Conservation (phyloP, 2,888 invertebrate genomes). For the Pristionchus maxplancki region DNA sequence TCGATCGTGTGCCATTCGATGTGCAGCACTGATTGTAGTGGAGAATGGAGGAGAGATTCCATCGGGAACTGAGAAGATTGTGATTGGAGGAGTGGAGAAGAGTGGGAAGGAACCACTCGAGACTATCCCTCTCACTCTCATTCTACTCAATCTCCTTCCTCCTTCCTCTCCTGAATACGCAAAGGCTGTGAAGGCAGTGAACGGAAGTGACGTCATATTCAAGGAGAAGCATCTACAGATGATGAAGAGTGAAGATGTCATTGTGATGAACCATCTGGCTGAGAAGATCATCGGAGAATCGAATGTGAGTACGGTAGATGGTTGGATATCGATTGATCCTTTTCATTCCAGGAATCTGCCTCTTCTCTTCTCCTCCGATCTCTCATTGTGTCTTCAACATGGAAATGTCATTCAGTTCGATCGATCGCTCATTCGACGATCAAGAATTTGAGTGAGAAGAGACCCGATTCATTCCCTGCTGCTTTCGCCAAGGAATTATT, state of each 20-base stretch:
- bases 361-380: slow-evolving; percentile 30
- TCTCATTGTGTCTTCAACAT: slow-evolving; percentile 14
- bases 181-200: slow-evolving; percentile 15
- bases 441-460: neutral
- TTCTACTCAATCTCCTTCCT: slow-evolving; percentile 53
- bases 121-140: slow-evolving; percentile 57
- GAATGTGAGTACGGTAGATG: slow-evolving; percentile 8
- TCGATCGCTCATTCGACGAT: slow-evolving; percentile 2
- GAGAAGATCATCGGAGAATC: slow-evolving; percentile 1
- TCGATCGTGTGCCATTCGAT: slow-evolving; percentile 3
- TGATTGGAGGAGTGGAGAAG: slow-evolving; percentile 25
- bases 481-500: slow-evolving; percentile 13
- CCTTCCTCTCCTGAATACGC: slow-evolving; percentile 3
- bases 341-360: neutral
- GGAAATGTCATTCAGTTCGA: slow-evolving; percentile 37
- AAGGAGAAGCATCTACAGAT: slow-evolving; percentile 42
- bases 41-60: slow-evolving; percentile 37
- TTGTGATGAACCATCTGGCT: slow-evolving; percentile 17
- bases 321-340: slow-evolving; percentile 17
- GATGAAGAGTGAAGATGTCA: slow-evolving; percentile 19
- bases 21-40: neutral
- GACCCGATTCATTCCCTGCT: slow-evolving; percentile 12
- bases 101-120: slow-evolving; percentile 60
- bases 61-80: slow-evolving; percentile 32
- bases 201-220: slow-evolving; percentile 20